Conservation (phyloP, 2,888 invertebrate genomes). For the Mythimna impura region DNA sequence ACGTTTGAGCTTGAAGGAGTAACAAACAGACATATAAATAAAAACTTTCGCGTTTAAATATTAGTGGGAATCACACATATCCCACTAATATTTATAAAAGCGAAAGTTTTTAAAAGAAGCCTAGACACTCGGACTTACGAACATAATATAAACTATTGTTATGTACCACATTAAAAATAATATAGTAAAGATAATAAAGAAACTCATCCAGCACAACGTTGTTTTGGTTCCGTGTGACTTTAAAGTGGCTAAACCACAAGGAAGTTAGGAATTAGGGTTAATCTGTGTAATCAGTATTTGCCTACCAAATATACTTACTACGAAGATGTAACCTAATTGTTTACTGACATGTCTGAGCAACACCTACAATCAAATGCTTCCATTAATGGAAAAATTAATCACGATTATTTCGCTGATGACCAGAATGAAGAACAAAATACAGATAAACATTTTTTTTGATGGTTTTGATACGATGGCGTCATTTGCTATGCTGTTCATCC, state of each 20-base stretch:
- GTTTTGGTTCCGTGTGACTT: neutral
- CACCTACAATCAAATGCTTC: neutral
- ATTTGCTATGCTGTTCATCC: too few species aligned
- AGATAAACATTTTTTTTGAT: too few species aligned
- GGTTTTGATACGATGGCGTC: too few species aligned
- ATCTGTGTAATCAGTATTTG: constrained; percentile 24
- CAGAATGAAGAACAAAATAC: too few species aligned
- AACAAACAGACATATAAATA: too few species aligned
- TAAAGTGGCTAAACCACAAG: constrained; percentile 5
- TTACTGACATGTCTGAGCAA: constrained; percentile 7
- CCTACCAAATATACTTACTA: constrained; percentile 14
- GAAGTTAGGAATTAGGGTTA: constrained; percentile 13
- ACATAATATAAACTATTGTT: too few species aligned
- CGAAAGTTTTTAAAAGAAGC: too few species aligned
- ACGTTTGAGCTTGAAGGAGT: too few species aligned
- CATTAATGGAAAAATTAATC: neutral
- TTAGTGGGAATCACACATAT: too few species aligned
- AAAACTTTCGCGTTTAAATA: too few species aligned
- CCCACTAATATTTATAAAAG: too few species aligned
- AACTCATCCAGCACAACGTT: neutral
- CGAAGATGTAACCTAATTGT: constrained; percentile 16
- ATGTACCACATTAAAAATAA: neutral
- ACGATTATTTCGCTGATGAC: neutral
- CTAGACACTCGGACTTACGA: too few species aligned
- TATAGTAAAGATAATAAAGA: neutral